Evolutionary conservation across 1,140 invertebrate genomes (phyloP).

Genomic region (Orius insidiosus): DNA sequence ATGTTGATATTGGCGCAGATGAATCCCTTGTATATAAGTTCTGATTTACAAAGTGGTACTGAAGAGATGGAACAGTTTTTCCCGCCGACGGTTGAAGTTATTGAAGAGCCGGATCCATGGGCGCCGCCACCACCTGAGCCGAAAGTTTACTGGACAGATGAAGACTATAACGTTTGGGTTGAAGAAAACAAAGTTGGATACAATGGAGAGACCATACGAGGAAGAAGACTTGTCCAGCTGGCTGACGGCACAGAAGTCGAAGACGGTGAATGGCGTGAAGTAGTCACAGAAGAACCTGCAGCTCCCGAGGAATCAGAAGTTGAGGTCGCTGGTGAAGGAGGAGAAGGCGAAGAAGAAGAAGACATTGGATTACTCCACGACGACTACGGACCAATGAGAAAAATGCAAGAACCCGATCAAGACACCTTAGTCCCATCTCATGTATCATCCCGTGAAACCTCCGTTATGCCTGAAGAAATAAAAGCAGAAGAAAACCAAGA

Average conservation of each 20-base stretch:
- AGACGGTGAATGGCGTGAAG: conserved; percentile 6
- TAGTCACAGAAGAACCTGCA: neutral
- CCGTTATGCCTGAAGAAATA: too few relatives aligned
- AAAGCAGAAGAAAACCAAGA: too few relatives aligned
- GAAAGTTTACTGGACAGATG: conserved; percentile 6
- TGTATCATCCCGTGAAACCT: too few relatives aligned
- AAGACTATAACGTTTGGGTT: conserved; percentile 8
- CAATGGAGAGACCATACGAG: neutral
- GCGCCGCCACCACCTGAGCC: conserved; percentile 1
- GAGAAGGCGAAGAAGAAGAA: too few relatives aligned
- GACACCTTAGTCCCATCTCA: too few relatives aligned
- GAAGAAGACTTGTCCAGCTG: neutral
- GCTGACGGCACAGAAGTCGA: conserved; percentile 3
- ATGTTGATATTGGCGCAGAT: conserved; percentile 20
- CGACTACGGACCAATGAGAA: too few relatives aligned
- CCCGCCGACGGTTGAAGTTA: conserved; percentile 14
- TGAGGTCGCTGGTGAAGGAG: too few relatives aligned
- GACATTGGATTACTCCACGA: too few relatives aligned
- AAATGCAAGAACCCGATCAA: too few relatives aligned
- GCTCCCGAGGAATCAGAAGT: too few relatives aligned
- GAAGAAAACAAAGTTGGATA: conserved; percentile 1
- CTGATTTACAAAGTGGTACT: conserved; percentile 18
- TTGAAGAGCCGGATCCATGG: conserved; percentile 12
- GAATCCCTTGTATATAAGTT: conserved; percentile 21
- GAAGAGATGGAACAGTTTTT: conserved; percentile 21